Conservation (phyloP, 2,888 invertebrate species). For the Prostheceraeus crozeri region DNA sequence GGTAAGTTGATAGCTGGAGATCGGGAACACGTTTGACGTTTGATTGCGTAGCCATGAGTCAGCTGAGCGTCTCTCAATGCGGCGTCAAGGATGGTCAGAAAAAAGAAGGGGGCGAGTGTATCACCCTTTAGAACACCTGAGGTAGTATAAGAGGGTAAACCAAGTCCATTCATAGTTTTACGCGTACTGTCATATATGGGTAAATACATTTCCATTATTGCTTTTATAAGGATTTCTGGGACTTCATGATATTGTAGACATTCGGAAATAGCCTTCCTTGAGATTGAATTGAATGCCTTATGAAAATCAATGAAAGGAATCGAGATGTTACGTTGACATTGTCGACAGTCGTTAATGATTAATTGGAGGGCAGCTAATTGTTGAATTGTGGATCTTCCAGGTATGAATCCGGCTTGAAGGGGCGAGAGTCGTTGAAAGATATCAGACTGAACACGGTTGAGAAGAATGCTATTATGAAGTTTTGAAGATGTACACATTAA, state of each 20-base stretch:
- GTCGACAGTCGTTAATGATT: slow-evolving; percentile 1
- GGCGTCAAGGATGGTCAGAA: slow-evolving; percentile 2
- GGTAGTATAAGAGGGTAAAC: neutral
- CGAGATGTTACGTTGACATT: neutral
- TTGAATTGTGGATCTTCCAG: slow-evolving; percentile 5
- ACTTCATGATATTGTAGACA: neutral
- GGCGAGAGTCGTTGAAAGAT: slow-evolving; percentile 21
- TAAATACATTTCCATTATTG: neutral
- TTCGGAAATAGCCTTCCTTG: neutral
- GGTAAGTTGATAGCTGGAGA: too few species aligned
- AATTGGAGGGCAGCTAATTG: neutral
- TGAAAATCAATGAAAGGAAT: neutral
- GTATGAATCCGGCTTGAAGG: neutral
- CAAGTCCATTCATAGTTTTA: neutral
- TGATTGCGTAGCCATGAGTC: too few species aligned
- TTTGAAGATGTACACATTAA: slow-evolving; percentile 19
- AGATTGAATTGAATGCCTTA: neutral
- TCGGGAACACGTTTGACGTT: too few species aligned
- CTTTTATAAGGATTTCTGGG: slow-evolving; percentile 3
- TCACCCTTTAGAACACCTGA: slow-evolving; percentile 12
- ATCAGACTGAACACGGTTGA: slow-evolving; percentile 7
- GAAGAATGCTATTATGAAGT: slow-evolving; percentile 2
- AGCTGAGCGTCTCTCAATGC: neutral
- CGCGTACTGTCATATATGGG: too few species aligned
- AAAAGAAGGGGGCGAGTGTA: neutral